Evolutionary conservation across 2,113 vertebrate species (phyloP), one percentile per base, ranked within the genome.

Genomic region (Oreochromis tanganicae): DNA sequence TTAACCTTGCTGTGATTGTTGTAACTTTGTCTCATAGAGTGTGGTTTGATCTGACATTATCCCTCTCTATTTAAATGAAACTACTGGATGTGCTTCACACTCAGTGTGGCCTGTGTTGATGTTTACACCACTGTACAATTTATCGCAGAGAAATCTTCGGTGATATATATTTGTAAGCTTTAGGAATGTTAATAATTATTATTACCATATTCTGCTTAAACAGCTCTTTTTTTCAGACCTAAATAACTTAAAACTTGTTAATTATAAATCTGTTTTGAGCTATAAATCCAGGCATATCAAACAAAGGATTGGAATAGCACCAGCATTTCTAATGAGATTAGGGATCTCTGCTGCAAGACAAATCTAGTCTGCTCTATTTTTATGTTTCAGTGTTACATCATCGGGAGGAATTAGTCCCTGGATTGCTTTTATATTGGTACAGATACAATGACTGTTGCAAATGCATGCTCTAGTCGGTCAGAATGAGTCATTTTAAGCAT

Each of bases 251-350:
- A 85, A 87, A 88, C 6, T 13, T 68, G 21, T 68, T 66, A 54
- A 90, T 84, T 89, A 80, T 80, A 75, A 82, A 71, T 88, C 24
- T 54, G 55, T 82, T 80, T 71, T 73, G 84, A 87, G 82, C 80
- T 75, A 50, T 79, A 85, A 92, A 90, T 89, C 88, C 81, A 82
- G 59, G 36, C 71, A 81, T 83, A 82, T 88, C 79, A 88, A 92
- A 92, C 81, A 90, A 92, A 89, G 81, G 89, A 82, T 82, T 91
- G 75, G 71, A 87, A 79, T 16, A 73, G 85, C 83, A 73, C 75
- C 90, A 85, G 89, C 50, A 54, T 93, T 91, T 38, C 46, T 88
- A 91, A 93, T 83, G 80, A 89, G 90, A 91, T 93, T 90, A 89
- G 54, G 73, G 52, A 88, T 87, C 59, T 88, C 83, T 54, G 84